Base-by-base conservation (phyloP, 2,797 vertebrate genomes). In the Ptychobarbus kaznakovi region DNA sequence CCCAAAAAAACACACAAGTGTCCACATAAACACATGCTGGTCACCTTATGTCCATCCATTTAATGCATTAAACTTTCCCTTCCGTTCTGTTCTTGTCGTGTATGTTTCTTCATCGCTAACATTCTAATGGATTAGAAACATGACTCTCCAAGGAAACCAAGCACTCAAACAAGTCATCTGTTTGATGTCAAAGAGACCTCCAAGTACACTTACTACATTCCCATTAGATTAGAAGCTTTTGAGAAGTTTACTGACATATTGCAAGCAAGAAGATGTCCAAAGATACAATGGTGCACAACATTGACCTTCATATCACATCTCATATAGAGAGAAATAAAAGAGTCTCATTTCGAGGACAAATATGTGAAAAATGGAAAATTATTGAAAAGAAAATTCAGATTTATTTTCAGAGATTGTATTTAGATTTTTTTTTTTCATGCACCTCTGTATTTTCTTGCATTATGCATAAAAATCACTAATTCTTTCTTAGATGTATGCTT, bases 1-100 rank as follows among this genome's bases (percentile, higher is more conserved):
- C 93, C 93, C 83, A 72, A 81, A 74, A 35, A 93, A 86, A 78
- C 91, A 92, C 89, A 90, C 35, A 79, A 72, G 44, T 68, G 61
- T 78, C 82, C 65, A 87, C 75, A 84, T 46, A 65, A 70, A 66
- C 75, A 76, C 58, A 83, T 81, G 25, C 66, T 61, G 40, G 40
- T 44, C 61, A 20, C 49, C 51, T 61, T 40, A 69, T 42, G 40
- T 82, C 58, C 25, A 56, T 77, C 58, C 73, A 74, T 80, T 58
- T 63, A n/a, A 53, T 35, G 63, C 35, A 35, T 56, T 86, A 5
- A 56, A 73, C 56, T 32, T 35, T 80, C 72, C 8, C 13, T 88
- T 40, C 42, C 11, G 9, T 49, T n/a, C 70, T 11, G 25, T 25
- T 28, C 28, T 81, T 73, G 40, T 22, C 9, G 13, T 63, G 16